These are phyloP conservation scores for Dromiciops gliroides DNA, from an alignment of 2,113 vertebrate species.

Conservation along the genomic window DNA sequence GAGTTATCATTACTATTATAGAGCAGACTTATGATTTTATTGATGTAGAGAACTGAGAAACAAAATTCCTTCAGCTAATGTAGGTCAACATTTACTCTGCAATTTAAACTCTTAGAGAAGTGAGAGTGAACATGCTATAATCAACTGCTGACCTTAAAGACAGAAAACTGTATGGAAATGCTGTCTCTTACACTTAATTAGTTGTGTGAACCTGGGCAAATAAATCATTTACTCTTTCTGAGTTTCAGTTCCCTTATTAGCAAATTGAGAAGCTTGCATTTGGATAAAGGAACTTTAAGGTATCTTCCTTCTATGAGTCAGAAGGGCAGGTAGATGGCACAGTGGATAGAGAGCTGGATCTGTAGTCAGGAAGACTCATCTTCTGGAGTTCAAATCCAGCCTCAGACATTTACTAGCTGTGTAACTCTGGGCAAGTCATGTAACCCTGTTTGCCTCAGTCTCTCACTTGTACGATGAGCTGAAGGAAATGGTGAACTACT, in stretches of 20 bases:
- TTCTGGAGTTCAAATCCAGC: not conserved
- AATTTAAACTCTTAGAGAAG: not conserved
- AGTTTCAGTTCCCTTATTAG: not conserved
- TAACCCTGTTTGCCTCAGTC: not conserved
- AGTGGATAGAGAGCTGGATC: not conserved
- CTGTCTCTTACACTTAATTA: not conserved
- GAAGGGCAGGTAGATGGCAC: not conserved
- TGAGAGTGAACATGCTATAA: not conserved
- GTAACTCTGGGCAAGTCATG: not conserved
- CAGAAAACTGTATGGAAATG: not conserved
- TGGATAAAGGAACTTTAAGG: not conserved
- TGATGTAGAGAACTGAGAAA: not conserved
- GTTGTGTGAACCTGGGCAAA: not conserved
- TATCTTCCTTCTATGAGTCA: not conserved
- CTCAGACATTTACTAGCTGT: not conserved
- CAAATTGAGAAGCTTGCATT: not conserved
- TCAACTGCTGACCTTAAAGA: not conserved
- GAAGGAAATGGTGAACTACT: no score
- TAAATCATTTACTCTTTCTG: not conserved
- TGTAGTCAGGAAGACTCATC: not conserved
- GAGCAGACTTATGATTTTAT: not conserved
- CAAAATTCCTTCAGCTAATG: not conserved
- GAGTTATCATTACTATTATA: not conserved
- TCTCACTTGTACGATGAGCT: no score
- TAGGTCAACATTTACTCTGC: not conserved